Base-by-base conservation (phyloP, 2,888 invertebrate genomes). In the Nowickia ferox region DNA sequence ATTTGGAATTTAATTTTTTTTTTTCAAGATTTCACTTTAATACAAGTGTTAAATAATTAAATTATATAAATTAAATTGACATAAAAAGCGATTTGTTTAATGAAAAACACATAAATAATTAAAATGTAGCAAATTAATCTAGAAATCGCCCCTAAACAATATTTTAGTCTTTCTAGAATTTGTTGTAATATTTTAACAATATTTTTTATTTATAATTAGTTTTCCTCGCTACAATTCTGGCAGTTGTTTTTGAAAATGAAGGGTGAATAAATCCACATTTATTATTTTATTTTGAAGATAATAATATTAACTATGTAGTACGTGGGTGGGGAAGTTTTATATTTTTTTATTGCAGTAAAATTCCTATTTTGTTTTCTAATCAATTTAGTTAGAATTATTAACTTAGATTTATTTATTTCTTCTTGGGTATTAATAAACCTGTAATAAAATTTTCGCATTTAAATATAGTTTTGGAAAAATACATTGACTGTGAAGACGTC, bases 11-110 rank as follows among this genome's bases (percentile, higher is more conserved):
- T 30, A 0, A 22, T 10, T 4, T 2, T 44, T 42, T n/a, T 15
- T 22, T 44, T 59, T 17, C 8, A 9, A 38, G 40, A 9, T 3
- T 74, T 38, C 15, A 74, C 48, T 59, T 44, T 66, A 53, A 22
- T 69, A 71, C 77, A 80, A 84, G 53, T 84, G 84, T 74, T 77
- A 81, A 84, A 77, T 77, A 71, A 81, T 69, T 75, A 76, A 81
- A 86, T 66, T 59, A 75, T 17, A 79, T 61, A 51, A 61, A 10
- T 9, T 38, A 48, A 71, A 72, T 59, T 72, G 83, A 65, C 77
- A 66, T 40, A 19, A 9, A 72, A 72, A 66, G 42, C 69, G 53
- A 82, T 76, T 76, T 69, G 68, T 81, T 81, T 68, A 81, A 61
- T 61, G 53, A 68, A 53, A 51, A 59, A 66, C n/a, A 66, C 46